phyloP scores from a whole-genome alignment of 2,888 invertebrate genomes.

The Agriopis leucophaearia region DNA sequence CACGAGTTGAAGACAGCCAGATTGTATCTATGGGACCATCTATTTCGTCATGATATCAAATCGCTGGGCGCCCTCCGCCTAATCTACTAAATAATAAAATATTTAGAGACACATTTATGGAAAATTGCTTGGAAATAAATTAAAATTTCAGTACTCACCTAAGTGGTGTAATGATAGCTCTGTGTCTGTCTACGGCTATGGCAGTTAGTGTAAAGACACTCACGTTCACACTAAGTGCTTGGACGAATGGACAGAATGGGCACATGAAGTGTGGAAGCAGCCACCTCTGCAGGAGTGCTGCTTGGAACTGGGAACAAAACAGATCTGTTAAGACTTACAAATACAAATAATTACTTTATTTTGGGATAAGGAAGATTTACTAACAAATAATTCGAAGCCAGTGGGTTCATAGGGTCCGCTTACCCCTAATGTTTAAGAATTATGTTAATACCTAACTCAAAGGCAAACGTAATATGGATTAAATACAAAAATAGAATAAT shows the following conservation, averaged over 20 bases:
- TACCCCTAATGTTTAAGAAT: too few species aligned
- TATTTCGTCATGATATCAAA: not conserved
- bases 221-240: slow-evolving; percentile 94
- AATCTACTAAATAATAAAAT: not conserved
- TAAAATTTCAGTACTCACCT: slow-evolving; percentile 79
- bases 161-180: slow-evolving; percentile 91
- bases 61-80: not conserved
- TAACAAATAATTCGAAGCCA: too few species aligned
- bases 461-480: too few species aligned
- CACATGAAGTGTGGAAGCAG: slow-evolving; percentile 95
- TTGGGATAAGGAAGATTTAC: not conserved
- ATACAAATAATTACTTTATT: not conserved
- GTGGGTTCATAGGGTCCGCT: too few species aligned
- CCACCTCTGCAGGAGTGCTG: slow-evolving; percentile 95
- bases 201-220: slow-evolving; percentile 95
- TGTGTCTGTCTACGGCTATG: slow-evolving; percentile 94
- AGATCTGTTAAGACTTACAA: not conserved
- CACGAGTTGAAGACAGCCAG: too few species aligned
- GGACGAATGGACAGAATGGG: slow-evolving; percentile 95
- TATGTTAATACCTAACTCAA: too few species aligned
- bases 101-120: not conserved
- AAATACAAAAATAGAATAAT: too few species aligned
- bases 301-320: slow-evolving; percentile 90
- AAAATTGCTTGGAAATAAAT: not conserved
- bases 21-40: too few species aligned